Percentiles rank a stretch among this genome's conserved stretches.
Evolutionary conservation across 2,113 vertebrate genomes (phyloP).

Genomic region (Cinclus mexicanus): DNA sequence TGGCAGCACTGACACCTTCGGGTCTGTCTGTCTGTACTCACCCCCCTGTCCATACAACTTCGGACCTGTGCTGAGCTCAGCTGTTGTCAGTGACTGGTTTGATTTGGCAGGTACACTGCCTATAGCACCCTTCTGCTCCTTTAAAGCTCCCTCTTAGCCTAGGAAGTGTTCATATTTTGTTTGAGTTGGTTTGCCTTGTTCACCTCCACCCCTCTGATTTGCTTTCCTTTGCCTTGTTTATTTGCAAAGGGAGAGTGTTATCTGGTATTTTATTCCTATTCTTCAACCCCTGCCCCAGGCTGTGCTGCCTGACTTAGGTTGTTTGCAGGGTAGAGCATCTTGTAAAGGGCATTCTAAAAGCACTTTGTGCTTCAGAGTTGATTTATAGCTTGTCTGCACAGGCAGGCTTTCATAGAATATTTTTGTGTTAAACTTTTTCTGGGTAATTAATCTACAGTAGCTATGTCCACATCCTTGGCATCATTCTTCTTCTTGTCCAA

Average conservation of each 20-base stretch:
- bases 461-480: background rate
- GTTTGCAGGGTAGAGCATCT: background rate
- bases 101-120: background rate
- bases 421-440: background rate
- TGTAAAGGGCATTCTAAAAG: background rate
- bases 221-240: background rate
- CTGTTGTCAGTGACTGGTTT: background rate
- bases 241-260: background rate
- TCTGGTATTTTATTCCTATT: background rate
- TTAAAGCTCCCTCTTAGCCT: background rate
- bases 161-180: background rate
- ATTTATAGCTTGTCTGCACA: background rate
- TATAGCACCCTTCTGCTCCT: background rate
- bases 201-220: accelerated
- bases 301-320: background rate
- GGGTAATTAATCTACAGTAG: background rate
- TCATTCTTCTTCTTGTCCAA: background rate
- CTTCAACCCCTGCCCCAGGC: background rate
- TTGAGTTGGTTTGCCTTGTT: accelerated
- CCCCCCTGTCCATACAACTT: accelerated
- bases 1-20: background rate
- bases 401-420: background rate
- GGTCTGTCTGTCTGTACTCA: accelerated
- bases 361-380: background rate
- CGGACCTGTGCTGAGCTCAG: accelerated